These are phyloP conservation scores for Lucifuga dentata DNA, from an alignment of 2,113 vertebrate genomes.

Conservation along the genomic window DNA sequence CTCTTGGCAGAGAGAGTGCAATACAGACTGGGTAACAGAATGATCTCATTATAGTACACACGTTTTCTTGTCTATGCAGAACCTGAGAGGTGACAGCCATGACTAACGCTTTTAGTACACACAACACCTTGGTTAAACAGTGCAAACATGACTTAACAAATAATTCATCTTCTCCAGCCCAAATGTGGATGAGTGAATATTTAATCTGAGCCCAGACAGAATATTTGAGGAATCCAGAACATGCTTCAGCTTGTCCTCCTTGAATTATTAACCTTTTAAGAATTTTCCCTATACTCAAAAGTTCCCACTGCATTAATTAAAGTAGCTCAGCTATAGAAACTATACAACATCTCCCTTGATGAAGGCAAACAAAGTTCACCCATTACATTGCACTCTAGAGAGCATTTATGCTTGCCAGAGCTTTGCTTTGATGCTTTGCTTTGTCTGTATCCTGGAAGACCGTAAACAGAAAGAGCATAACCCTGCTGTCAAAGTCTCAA, in stretches of 20 bases:
- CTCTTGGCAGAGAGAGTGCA: conserved; percentile 70
- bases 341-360: conserved; percentile 54
- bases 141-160: conserved; percentile 34
- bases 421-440: conserved; percentile 5
- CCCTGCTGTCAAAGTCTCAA: conserved; percentile 16
- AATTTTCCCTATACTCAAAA: conserved; percentile 57
- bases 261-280: conserved; percentile 76
- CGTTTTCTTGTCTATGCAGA: conserved; percentile 44
- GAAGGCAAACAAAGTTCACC: conserved; percentile 57
- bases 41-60: conserved; percentile 77
- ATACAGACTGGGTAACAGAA: conserved; percentile 70
- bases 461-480: conserved; percentile 3
- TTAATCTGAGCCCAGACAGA: conserved; percentile 58
- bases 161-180: conserved; percentile 9
- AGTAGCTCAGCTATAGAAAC: conserved; percentile 45
- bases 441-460: conserved; percentile 27
- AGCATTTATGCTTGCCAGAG: conserved; percentile 39
- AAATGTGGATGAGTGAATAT: conserved; percentile 60
- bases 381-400: conserved; percentile 52
- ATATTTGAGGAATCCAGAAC: conserved; percentile 51
- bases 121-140: conserved; percentile 29
- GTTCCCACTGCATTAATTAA: conserved; percentile 71
- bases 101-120: conserved; percentile 50
- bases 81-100: conserved; percentile 37
- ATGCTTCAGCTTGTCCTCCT: conserved; percentile 54